phyloP scores from a whole-genome alignment of 37 sponge, comb jelly and placozoan species.

The Amphimedon queenslandica region DNA sequence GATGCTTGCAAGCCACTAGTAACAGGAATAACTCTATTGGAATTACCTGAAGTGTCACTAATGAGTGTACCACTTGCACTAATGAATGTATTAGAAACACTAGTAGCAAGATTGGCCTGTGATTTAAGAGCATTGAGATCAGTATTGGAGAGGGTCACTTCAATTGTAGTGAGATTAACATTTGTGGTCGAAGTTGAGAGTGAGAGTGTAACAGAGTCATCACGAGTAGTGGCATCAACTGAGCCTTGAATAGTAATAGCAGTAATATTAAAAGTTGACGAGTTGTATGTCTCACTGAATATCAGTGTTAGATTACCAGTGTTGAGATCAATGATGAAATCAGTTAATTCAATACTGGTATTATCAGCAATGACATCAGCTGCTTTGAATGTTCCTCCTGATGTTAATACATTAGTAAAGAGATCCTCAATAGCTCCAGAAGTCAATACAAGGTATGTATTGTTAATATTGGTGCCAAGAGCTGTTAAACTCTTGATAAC shows the following conservation, averaged over 20 bases:
- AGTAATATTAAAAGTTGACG: constrained; percentile 29
- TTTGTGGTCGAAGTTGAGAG: constrained; percentile 2
- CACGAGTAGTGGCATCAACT: constrained; percentile 24
- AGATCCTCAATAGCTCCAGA: constrained; percentile 51
- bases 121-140: constrained; percentile 77
- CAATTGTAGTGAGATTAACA: constrained; percentile 14
- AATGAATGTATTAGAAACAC: constrained; percentile 54
- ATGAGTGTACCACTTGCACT: constrained; percentile 27
- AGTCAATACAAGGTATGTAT: constrained; percentile 62
- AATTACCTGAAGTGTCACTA: constrained; percentile 54
- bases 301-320: constrained; percentile 49
- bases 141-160: constrained; percentile 18
- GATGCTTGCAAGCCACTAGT: constrained; percentile 24
- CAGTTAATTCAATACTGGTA: constrained; percentile 28
- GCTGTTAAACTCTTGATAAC: constrained; percentile 28
- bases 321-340: constrained; percentile 70
- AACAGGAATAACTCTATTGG: constrained; percentile 10
- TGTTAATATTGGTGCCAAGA: constrained; percentile 43
- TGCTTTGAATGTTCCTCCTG: constrained; percentile 41
- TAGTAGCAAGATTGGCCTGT: constrained; percentile 41
- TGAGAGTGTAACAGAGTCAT: constrained; percentile 49
- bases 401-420: constrained; percentile 43
- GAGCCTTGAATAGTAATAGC: constrained; percentile 61
- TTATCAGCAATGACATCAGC: constrained; percentile 55
- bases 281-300: constrained; percentile 49